These are phyloP conservation scores for Clavelina lepadiformis DNA, from an alignment of 23 tunicate species.

Conservation along the genomic window DNA sequence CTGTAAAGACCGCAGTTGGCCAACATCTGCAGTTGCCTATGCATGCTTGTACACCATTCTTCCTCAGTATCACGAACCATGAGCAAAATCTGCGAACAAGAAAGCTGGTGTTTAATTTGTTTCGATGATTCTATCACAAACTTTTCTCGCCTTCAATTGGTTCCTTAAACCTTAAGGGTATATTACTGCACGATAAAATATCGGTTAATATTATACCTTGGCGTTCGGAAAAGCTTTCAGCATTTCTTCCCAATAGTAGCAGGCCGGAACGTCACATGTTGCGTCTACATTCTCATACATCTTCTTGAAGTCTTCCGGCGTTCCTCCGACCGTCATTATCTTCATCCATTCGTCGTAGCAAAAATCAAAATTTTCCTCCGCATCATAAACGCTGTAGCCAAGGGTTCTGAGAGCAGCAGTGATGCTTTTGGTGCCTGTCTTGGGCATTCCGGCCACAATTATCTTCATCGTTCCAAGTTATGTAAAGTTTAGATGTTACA, in stretches of 20 bases:
- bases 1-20: conserved; percentile 57
- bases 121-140: not conserved
- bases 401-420: conserved; percentile 37
- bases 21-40: conserved; percentile 27
- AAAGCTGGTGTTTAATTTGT: not conserved
- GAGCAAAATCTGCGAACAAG: conserved; percentile 25
- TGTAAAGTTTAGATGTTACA: no score
- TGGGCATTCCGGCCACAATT: conserved; percentile 54
- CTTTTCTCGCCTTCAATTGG: not conserved
- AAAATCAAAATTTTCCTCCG: conserved; percentile 33
- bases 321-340: conserved; percentile 51
- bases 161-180: no score
- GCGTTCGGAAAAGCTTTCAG: conserved; percentile 59
- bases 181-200: not conserved
- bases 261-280: conserved; percentile 53
- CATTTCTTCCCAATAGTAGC: conserved; percentile 66
- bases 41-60: conserved; percentile 50
- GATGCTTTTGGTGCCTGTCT: conserved; percentile 42
- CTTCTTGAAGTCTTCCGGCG: conserved; percentile 32
- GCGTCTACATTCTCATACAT: conserved; percentile 55
- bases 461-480: no score
- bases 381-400: conserved; percentile 48
- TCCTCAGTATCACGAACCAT: conserved; percentile 55
- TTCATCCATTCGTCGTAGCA: conserved; percentile 40
- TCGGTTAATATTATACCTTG: conserved; percentile 12